Percentiles rank a stretch among this genome's conserved stretches.
phyloP scores from a whole-genome alignment of 2,113 vertebrate genomes.

The Pandion haliaetus region DNA sequence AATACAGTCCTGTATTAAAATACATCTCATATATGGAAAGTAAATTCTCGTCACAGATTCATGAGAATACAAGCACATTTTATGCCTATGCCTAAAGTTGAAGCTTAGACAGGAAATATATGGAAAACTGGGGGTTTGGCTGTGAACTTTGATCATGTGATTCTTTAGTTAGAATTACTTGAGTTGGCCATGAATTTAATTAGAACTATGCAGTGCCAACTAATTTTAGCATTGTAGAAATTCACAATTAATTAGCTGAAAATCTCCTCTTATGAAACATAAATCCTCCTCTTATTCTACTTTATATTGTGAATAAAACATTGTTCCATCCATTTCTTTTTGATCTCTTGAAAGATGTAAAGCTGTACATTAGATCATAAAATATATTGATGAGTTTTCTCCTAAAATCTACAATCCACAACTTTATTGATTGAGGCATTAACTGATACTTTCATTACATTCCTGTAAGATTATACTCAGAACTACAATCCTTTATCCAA shows the following conservation, averaged over 20 bases:
- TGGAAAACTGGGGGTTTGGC: not conserved
- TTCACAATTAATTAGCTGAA: constrained; percentile 6
- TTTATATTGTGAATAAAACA: not conserved
- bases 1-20: not conserved
- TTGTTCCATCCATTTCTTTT: not conserved
- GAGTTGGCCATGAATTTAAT: not conserved
- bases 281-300: not conserved
- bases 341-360: not conserved
- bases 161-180: not conserved
- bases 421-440: not conserved
- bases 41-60: not conserved
- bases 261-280: not conserved
- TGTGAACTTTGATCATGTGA: not conserved
- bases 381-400: not conserved
- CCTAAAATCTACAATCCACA: not conserved
- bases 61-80: not conserved
- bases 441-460: not conserved
- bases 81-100: not conserved
- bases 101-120: not conserved
- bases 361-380: not conserved
- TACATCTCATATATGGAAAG: not conserved
- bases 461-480: not conserved
- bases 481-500: not conserved
- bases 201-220: not conserved
- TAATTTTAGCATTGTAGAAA: constrained; percentile 15